Conservation (phyloP, 2,113 vertebrate genomes). For the Sinocyclocheilus grahami region DNA sequence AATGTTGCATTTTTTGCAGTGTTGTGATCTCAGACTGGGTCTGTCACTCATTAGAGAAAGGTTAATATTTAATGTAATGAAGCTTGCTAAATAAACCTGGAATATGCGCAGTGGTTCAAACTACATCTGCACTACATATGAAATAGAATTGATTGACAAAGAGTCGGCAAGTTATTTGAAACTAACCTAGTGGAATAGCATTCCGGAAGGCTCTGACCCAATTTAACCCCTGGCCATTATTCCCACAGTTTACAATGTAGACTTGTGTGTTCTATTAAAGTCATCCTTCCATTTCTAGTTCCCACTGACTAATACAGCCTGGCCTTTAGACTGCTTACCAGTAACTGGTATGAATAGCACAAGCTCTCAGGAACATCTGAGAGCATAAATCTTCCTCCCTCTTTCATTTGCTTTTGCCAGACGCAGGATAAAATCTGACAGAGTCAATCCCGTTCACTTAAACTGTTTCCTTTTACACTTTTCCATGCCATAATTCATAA, state of each 20-base stretch:
- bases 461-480: slow-evolving; percentile 37
- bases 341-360: slow-evolving; percentile 6
- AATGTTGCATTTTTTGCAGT: background rate
- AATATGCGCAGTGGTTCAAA: background rate
- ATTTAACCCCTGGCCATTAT: background rate
- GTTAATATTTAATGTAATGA: background rate
- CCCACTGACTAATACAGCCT: background rate
- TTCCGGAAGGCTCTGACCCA: background rate
- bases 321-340: background rate
- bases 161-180: background rate
- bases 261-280: slow-evolving; percentile 37
- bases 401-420: slow-evolving; percentile 11
- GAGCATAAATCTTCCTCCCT: slow-evolving; percentile 23
- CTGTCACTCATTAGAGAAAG: background rate
- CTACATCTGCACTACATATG: background rate
- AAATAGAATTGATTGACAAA: background rate
- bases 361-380: background rate
- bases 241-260: slow-evolving; percentile 14
- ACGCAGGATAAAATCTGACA: background rate
- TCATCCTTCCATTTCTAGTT: slow-evolving; percentile 1
- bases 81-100: background rate
- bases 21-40: background rate
- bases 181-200: background rate
- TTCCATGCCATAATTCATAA: slow-evolving; percentile 25
- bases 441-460: slow-evolving; percentile 9